Evolutionary conservation across 2,113 vertebrate genomes (phyloP).

Genomic region (Psammodynastes pulverulentus): DNA sequence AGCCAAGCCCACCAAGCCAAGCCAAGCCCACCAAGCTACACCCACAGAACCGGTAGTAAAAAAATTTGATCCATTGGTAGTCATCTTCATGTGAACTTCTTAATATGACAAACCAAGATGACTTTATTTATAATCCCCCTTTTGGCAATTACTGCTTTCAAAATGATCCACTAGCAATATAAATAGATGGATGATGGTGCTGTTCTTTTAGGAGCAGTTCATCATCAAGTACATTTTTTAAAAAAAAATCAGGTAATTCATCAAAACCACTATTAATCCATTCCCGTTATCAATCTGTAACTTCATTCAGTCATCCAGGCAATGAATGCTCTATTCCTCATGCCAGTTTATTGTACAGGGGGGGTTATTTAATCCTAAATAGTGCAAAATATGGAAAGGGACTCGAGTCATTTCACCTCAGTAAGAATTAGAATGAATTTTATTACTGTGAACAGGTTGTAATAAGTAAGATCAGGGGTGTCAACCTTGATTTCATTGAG

Average conservation of each 20-base stretch:
- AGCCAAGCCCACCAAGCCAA: too few relatives aligned
- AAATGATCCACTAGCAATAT: neutral
- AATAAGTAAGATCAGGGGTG: neutral
- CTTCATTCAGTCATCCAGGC: neutral
- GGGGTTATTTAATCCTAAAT: neutral
- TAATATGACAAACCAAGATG: neutral
- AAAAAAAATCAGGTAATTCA: neutral
- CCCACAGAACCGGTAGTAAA: too few relatives aligned
- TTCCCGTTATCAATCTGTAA: neutral
- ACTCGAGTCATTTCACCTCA: neutral
- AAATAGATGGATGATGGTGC: neutral
- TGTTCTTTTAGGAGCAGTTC: neutral
- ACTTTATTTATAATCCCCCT: neutral
- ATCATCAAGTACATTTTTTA: neutral
- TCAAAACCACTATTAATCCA: neutral
- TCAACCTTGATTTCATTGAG: too few relatives aligned
- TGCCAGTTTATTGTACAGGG: neutral
- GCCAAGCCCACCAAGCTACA: too few relatives aligned
- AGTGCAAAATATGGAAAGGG: neutral
- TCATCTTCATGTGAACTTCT: neutral
- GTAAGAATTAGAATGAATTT: neutral
- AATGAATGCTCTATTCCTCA: neutral
- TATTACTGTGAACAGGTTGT: neutral
- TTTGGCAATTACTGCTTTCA: neutral
- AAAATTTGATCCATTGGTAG: too few relatives aligned